Evolutionary conservation across 1,140 invertebrate species (phyloP), one percentile per base, ranked within the genome.

Genomic region (Drosophila virilis): DNA sequence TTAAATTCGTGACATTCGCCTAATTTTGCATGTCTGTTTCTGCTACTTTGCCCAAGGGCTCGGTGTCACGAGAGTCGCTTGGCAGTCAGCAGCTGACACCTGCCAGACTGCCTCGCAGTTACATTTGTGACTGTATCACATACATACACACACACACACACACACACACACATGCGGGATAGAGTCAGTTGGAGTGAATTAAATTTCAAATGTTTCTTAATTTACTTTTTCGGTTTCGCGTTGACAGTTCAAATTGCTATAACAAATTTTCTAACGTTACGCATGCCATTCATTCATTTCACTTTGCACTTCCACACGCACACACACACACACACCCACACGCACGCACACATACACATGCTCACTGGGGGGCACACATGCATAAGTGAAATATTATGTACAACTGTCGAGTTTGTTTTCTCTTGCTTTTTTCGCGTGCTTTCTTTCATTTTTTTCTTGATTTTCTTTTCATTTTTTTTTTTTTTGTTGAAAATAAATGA

Each of bases 301-400:
- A 78, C 78, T 86, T 84, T 78, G 48, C 52, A 50, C 28, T 50
- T 12, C 15, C 72, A 55, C 77, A 58, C 54, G 35, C 48, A 10
- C 51, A 42, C 51, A 43, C 50, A 28, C n/a, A 48, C 58, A 15
- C 13, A 55, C 37, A 15, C 13, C 50, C 37, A 57, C 38, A 17
- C 42, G 37, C 45, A 35, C 50, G 32, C 50, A 15, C 40, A 40
- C 40, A 67, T 10, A 8, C 37, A 59, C 35, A 10, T 48, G 60
- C 69, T 64, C 74, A 42, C 50, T 51, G 35, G 62, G 82, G 74
- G 61, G 61, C 78, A 58, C 84, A 84, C 77, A 83, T 78, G 77
- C 84, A 89, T 89, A 84, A 89, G 84, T 89, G 84, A 89, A 89
- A 89, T 89, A 89, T 89, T 89, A 89, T 89, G 84, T 89, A 89